Evolutionary conservation across 2,888 invertebrate species (phyloP), one percentile per base, ranked within the genome.

Genomic region (Pycnomerus fuliginosus): DNA sequence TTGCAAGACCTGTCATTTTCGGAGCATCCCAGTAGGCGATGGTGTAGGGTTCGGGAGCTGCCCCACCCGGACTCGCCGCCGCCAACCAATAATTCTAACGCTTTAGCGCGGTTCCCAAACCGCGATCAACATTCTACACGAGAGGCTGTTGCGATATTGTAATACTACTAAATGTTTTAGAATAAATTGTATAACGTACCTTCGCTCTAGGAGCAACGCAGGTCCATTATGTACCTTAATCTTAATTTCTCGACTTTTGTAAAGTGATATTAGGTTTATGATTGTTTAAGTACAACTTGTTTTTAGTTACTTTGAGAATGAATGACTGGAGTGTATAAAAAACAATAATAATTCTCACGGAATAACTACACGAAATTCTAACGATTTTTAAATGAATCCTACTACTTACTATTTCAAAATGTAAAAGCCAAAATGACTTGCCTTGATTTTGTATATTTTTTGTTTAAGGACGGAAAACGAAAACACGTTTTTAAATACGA

Each of bases 101-200:
- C 74, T 75, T 75, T 74, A 74, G 69, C 65, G 70, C 65, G 64
- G 65, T 61, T 56, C 44, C 16, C 38, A 16, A 55, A 53, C 56
- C 56, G 59, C 61, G 67, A 67, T 65, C 64, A 65, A 68, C 63
- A 65, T 68, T 67, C 62, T 64, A 68, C 69, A 71, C 67, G 67
- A 64, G 68, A 72, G 72, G 72, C 73, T 72, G 72, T 73, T 72
- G 70, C 70, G 66, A 67, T 63, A 68, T 67, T 67, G 63, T 69
- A 70, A 69, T 65, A 68, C 53, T n/a, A n/a, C n/a, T 66, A 72
- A 68, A 64, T 71, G 70, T 70, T 42, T 48, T 20, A 20, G 4
- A 20, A 20, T 5, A 42, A 39, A 29, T 44, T 44, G 39, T 44
- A 44, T 38, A 44, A 44, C 39, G 39, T 44, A 44, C 44, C 39